Percentiles rank a stretch among this genome's conserved stretches.
Conservation (phyloP, 2,797 vertebrate genomes). For the Danio albolineatus region DNA sequence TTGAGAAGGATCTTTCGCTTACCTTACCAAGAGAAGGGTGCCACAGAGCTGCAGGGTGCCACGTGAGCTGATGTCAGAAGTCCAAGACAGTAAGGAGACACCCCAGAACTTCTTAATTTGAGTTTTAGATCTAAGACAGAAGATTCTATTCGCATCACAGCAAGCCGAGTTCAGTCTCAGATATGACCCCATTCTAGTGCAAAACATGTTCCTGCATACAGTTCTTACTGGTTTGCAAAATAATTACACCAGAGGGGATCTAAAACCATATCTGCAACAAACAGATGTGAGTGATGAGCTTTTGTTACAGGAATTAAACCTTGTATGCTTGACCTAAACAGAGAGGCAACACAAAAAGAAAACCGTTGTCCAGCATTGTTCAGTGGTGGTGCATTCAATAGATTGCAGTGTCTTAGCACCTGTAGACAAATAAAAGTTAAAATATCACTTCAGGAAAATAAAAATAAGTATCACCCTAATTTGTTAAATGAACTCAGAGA, state of each 20-base stretch:
- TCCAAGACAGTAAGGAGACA: not conserved
- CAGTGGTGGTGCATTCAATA: not conserved
- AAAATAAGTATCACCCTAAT: not conserved
- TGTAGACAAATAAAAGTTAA: not conserved
- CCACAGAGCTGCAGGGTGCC: not conserved
- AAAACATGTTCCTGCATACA: not conserved
- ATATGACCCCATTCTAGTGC: not conserved
- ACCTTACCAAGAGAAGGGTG: not conserved
- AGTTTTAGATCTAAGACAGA: not conserved
- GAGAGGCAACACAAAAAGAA: slow-evolving; percentile 2
- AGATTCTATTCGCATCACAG: not conserved
- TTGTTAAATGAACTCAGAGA: not conserved
- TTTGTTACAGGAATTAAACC: slow-evolving; percentile 1
- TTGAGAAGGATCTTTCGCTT: not conserved
- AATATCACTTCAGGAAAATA: not conserved
- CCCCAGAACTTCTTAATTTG: not conserved
- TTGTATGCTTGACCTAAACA: slow-evolving; percentile 4
- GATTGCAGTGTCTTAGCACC: not conserved
- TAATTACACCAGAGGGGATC: not conserved
- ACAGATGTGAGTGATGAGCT: not conserved
- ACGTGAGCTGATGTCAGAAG: not conserved
- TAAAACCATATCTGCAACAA: not conserved
- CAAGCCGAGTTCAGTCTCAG: not conserved
- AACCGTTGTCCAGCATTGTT: not conserved
- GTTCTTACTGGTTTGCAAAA: not conserved